Base-by-base conservation (phyloP, 2,797 vertebrate genomes). In the Gallinago stenura region DNA sequence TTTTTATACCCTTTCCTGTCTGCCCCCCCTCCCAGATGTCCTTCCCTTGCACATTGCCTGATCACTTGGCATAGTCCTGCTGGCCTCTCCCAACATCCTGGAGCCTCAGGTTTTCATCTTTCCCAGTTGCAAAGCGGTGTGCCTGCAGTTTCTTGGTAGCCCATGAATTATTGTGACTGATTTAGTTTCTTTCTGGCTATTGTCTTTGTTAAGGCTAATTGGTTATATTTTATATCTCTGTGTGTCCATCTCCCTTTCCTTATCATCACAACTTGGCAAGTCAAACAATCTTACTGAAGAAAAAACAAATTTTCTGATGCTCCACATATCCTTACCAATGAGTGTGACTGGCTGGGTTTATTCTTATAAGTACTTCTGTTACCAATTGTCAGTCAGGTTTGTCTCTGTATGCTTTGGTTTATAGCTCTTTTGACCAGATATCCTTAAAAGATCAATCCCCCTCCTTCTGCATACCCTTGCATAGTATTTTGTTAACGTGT, bases 21-120 rank as follows among this genome's bases (percentile, higher is more conserved):
- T 37, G 39, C 7, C 9, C 1, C 3, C 5, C 1, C 3, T 65
- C 20, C 19, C 2, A 3, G 28, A 70, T 13, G 19, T 15, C 9
- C n/a, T 79, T 83, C 21, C 3, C 8, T 60, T 69, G 37, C 19
- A 33, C 7, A 10, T 15, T 54, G 37, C 30, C 41, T 51, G 10
- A 12, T 39, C 24, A 30, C 6, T 6, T 20, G 9, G 2, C n/a
- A 56, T 8, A 33, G 31, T 56, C 2, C 3, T 7, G 7, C 18
- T 15, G 7, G 5, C 8, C 9, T 6, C 12, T 1, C 4, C 4
- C 5, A 43, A 26, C 14, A 51, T 24, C 39, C 28, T 60, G 21
- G 12, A 43, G 21, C 24, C 20, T 60, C 16, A 60, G 30, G 5
- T 76, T 56, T 82, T 4, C 28, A 33, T 41, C 37, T 12, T 68